Conservation (phyloP, 1,140 invertebrate species). For the Polypedilum vanderplanki region DNA sequence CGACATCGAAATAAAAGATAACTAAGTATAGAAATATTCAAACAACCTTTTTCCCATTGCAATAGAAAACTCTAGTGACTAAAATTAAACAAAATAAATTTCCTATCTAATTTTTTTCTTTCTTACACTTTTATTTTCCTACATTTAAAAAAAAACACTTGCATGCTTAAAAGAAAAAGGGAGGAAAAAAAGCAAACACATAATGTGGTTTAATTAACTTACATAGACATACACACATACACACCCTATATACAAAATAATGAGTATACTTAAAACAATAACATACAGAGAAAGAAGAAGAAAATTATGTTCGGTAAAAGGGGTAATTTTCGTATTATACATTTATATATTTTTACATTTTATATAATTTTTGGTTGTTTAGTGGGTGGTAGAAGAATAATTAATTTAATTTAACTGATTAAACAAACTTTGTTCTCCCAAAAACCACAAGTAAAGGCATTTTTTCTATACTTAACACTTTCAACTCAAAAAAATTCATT, state of each 20-base stretch:
- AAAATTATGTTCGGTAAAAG: slow-evolving; percentile 11
- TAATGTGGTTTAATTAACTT: slow-evolving; percentile 14
- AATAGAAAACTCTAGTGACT: background rate
- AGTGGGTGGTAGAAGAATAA: background rate
- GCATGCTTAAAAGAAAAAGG: background rate
- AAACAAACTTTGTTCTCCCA: background rate
- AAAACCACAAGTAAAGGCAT: background rate
- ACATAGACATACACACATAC: background rate
- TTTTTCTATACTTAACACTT: too few species aligned
- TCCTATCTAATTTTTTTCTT: background rate
- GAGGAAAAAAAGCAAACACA: background rate
- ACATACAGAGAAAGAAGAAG: background rate
- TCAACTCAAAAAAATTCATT: too few species aligned
- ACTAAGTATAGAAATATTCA: background rate
- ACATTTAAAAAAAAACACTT: background rate
- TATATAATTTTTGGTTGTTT: background rate
- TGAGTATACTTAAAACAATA: background rate
- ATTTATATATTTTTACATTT: background rate
- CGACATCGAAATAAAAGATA: background rate
- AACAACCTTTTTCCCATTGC: background rate
- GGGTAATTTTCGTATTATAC: background rate
- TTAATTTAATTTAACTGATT: slow-evolving; percentile 4
- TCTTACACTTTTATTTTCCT: background rate
- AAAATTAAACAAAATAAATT: background rate
- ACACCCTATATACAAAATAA: background rate